Base-by-base conservation (phyloP, 2,113 vertebrate species). In the Ciconia boyciana region DNA sequence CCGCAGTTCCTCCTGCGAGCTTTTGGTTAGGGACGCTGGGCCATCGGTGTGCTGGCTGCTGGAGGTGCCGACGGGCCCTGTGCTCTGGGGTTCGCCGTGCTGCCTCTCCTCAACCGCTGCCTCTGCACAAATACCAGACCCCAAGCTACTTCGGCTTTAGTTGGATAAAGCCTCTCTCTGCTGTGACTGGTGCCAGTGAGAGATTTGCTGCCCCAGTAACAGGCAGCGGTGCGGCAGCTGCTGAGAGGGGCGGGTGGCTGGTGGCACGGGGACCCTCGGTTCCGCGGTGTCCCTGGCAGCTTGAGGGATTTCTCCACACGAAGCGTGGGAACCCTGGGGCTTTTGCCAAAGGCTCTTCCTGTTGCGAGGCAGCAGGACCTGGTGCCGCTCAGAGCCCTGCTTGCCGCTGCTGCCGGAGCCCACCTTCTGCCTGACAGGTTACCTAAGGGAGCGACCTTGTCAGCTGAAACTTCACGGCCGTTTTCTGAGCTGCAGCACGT, bases 301-400 rank as follows among this genome's bases (percentile, higher is more conserved):
- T 4, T 3, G 11, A 32, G 75, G 52, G 10, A 2, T 48, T 86
- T 82, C 24, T 49, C 43, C 1, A 2, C 9, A 6, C 0, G 3
- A 51, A 48, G 52, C 9, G 3, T 3, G 60, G 62, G 41, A 65
- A 8, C 6, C 3, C 51, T 5, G 52, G 25, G 7, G 13, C 43
- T 48, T 43, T 28, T 55, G 39, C 44, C 29, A n/a, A 32, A 74
- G 36, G 62, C 49, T 51, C 7, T 32, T 44, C 10, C 12, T 11
- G 22, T 6, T 2, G 2, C 0, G 0, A 28, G n/a, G 72, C 32
- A 22, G 77, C 72, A 76, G 79, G 62, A 69, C 36, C 36, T 0
- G 0, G 14, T 13, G 75, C 66, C 28, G 26, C 75, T 52, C 24
- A 3, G 81, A 46, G 60, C 29, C 55, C 39, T 41, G n/a, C 16